These are phyloP conservation scores for Spilogale gracilis DNA, from an alignment of 2,113 vertebrate genomes.

Conservation along the genomic window DNA sequence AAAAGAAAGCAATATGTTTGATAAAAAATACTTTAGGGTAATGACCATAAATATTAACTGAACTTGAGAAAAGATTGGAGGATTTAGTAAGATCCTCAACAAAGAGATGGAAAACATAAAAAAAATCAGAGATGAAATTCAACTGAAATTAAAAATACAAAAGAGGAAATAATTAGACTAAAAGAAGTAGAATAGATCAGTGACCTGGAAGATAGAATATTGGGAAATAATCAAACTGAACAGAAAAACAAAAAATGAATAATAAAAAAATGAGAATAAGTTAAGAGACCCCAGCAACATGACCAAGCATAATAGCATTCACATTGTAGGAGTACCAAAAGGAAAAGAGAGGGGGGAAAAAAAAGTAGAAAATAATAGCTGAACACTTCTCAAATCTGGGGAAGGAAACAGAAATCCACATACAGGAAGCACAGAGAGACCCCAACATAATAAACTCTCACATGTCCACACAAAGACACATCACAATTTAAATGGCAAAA, in stretches of 20 bases:
- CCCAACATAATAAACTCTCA: background rate
- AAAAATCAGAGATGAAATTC: background rate
- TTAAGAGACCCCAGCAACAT: background rate
- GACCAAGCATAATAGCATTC: background rate
- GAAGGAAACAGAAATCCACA: background rate
- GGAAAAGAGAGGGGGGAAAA: background rate
- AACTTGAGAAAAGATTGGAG: background rate
- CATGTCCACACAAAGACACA: background rate
- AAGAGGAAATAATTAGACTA: background rate
- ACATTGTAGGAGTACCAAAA: background rate
- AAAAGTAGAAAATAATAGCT: background rate
- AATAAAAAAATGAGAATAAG: background rate
- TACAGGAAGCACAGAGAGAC: background rate
- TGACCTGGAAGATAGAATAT: background rate
- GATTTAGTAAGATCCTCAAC: background rate
- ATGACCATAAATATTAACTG: no score
- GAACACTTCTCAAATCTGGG: background rate
- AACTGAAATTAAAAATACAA: background rate
- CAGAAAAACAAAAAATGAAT: background rate
- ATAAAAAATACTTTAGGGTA: no score
- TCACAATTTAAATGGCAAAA: background rate
- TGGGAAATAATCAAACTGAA: background rate
- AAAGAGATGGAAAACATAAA: background rate
- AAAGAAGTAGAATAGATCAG: background rate
- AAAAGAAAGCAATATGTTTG: no score